phyloP scores from a whole-genome alignment of 2,113 vertebrate genomes.

The Xerus inauris region DNA sequence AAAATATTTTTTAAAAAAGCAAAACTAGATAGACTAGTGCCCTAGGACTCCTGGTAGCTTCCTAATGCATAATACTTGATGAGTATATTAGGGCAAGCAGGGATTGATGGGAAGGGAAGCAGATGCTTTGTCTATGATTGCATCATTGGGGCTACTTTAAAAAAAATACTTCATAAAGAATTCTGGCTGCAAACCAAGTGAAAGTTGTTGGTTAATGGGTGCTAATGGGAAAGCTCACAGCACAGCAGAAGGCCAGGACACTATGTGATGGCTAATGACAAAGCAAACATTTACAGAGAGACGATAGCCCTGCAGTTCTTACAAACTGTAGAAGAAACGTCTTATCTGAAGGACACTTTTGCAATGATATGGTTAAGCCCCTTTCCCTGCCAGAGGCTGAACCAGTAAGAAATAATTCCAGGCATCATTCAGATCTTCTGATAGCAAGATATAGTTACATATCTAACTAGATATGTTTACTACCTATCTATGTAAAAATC shows the following conservation, averaged over 20 bases:
- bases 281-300: not conserved
- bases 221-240: conserved; percentile 6
- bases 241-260: not conserved
- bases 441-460: not conserved
- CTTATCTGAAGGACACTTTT: not conserved
- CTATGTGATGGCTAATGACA: not conserved
- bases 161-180: conserved; percentile 35
- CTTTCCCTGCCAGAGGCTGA: not conserved
- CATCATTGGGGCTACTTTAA: not conserved
- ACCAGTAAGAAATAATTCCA: not conserved
- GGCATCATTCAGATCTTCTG: not conserved
- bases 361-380: not conserved
- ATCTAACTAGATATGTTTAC: not conserved
- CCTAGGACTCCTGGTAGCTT: not conserved
- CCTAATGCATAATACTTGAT: conserved; percentile 12
- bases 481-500: not conserved
- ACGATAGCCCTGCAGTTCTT: not conserved
- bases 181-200: not conserved
- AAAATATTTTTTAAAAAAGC: not conserved
- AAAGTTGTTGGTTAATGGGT: conserved; percentile 50
- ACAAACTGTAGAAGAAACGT: not conserved
- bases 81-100: not conserved
- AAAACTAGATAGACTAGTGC: not conserved
- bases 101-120: not conserved
- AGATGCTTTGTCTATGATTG: not conserved